Percentiles rank a stretch among this genome's conserved stretches.
Conservation (phyloP, 2,113 vertebrate genomes). For the Ammodytes marinus region DNA sequence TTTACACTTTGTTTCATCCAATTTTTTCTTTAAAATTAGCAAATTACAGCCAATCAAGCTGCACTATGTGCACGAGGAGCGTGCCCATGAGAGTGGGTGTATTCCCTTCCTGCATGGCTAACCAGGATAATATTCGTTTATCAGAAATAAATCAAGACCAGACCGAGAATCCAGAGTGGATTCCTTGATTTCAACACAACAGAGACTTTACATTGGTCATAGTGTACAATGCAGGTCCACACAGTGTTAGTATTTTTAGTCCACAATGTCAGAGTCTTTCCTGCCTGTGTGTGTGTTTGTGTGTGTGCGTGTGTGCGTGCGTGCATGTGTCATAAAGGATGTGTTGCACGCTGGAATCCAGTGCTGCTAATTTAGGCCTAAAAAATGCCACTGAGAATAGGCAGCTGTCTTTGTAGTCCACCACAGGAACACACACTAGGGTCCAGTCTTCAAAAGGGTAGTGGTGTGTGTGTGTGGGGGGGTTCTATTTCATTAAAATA, state of each 20-base stretch:
- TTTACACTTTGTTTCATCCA: too few relatives aligned
- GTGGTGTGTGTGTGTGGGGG: background rate
- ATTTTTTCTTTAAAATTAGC: too few relatives aligned
- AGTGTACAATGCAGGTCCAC: background rate
- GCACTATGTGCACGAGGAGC: too few relatives aligned
- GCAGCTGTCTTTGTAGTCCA: slow-evolving; percentile 76
- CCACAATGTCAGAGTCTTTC: background rate
- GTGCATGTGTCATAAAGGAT: slow-evolving; percentile 35
- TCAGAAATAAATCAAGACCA: too few relatives aligned
- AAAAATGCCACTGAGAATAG: slow-evolving; percentile 63
- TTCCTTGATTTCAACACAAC: too few relatives aligned
- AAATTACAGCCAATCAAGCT: too few relatives aligned
- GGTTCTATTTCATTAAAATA: slow-evolving; percentile 24
- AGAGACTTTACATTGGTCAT: background rate
- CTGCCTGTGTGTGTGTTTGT: slow-evolving; percentile 26
- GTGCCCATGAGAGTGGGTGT: too few relatives aligned
- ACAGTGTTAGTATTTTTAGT: background rate
- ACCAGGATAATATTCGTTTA: too few relatives aligned
- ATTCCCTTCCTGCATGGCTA: too few relatives aligned
- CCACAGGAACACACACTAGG: slow-evolving; percentile 35
- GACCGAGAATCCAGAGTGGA: too few relatives aligned
- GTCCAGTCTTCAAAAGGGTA: slow-evolving; percentile 25
- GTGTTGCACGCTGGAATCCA: slow-evolving; percentile 61
- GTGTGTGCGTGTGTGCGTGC: slow-evolving; percentile 22
- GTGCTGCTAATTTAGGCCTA: slow-evolving; percentile 75